A percentile compares a stretch with the other conserved stretches of the same genome.
Evolutionary conservation across 2,888 invertebrate genomes (phyloP).

Genomic region (Danaus chrysippus): DNA sequence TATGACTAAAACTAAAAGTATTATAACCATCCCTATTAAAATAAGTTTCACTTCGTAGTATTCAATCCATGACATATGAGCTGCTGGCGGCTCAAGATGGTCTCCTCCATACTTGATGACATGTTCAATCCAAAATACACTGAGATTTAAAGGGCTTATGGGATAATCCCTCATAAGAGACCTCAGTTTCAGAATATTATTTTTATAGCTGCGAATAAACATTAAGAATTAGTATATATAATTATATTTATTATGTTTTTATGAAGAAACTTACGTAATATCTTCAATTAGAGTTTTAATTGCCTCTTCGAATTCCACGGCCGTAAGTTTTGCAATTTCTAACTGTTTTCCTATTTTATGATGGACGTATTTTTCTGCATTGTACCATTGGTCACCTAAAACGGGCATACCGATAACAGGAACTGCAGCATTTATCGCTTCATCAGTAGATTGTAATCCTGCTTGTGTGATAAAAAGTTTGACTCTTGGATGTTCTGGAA

Average conservation of each 20-base stretch:
- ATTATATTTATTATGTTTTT: background rate
- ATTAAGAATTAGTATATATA: background rate
- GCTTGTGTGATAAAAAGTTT: conserved; percentile 60
- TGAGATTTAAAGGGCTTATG: conserved; percentile 13
- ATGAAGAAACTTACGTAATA: conserved; percentile 34
- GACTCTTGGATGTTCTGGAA: conserved; percentile 58
- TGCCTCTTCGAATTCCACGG: conserved; percentile 36
- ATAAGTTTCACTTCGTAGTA: conserved; percentile 19
- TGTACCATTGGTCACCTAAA: conserved; percentile 56
- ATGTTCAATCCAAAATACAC: conserved; percentile 20
- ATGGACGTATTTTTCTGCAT: conserved; percentile 44
- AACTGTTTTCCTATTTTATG: conserved; percentile 46
- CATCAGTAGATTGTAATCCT: conserved; percentile 61
- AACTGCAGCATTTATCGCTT: conserved; percentile 54
- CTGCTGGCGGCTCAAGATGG: conserved; percentile 14
- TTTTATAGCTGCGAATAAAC: background rate
- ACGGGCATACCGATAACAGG: conserved; percentile 58
- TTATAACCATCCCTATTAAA: background rate
- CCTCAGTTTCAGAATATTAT: background rate
- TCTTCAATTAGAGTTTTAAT: conserved; percentile 38
- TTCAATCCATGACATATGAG: conserved; percentile 14
- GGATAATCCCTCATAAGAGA: conserved; percentile 1
- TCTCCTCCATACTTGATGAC: conserved; percentile 14
- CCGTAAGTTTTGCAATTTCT: conserved; percentile 40
- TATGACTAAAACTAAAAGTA: conserved; percentile 2